Evolutionary conservation across 2,113 vertebrate genomes (phyloP).

Genomic region (Diadophis punctatus): DNA sequence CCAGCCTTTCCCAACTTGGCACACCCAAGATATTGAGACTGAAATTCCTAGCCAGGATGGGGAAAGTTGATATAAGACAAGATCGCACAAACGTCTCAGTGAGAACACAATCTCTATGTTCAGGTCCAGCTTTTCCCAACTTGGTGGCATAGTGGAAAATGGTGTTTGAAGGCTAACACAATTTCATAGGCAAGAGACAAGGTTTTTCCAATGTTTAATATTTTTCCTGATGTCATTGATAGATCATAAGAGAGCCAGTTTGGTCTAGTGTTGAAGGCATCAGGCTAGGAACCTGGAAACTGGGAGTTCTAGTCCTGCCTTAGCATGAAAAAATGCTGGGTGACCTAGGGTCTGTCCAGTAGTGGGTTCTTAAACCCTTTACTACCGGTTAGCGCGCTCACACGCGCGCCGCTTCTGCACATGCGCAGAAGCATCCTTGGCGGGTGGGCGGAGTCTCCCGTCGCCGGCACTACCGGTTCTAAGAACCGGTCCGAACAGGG

Average conservation of each 20-base stretch:
- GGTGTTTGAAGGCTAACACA: background rate
- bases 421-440: too few relatives aligned
- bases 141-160: background rate
- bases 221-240: background rate
- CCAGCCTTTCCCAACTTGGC: background rate
- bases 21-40: background rate
- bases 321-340: background rate
- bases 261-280: background rate
- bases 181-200: background rate
- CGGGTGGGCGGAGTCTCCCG: too few relatives aligned
- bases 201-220: background rate
- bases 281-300: background rate
- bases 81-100: background rate
- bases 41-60: background rate
- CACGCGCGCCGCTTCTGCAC: too few relatives aligned
- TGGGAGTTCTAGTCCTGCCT: background rate
- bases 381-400: too few relatives aligned
- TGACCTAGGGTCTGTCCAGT: too few relatives aligned
- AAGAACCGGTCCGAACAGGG: too few relatives aligned
- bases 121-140: background rate
- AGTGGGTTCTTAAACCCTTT: too few relatives aligned
- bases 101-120: background rate
- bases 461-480: too few relatives aligned
- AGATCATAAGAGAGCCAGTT: background rate
- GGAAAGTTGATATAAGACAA: conserved; percentile 25